Conservation (phyloP, 2,888 invertebrate species). For the Taenaris catops region DNA sequence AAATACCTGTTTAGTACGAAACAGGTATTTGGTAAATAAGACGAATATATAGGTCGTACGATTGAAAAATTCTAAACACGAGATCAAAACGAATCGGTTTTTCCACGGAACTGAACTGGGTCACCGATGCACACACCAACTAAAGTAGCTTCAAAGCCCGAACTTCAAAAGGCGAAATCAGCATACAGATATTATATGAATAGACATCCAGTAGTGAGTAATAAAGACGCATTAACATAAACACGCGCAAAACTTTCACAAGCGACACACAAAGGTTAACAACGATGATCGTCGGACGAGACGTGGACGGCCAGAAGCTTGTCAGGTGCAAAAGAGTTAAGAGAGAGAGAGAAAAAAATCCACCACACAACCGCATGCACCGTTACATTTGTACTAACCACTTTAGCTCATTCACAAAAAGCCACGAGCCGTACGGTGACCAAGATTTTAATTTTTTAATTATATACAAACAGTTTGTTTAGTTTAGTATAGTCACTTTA, state of each 20-base stretch:
- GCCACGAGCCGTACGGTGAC: constrained; percentile 45
- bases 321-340: constrained; percentile 40
- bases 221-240: constrained; percentile 22
- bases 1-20: too few species aligned
- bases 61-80: too few species aligned
- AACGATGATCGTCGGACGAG: constrained; percentile 27
- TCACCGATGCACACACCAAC: neutral
- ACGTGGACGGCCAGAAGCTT: constrained; percentile 30
- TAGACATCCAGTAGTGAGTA: constrained; percentile 13
- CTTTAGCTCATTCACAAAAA: constrained; percentile 65
- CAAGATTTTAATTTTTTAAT: constrained; percentile 28
- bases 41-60: too few species aligned
- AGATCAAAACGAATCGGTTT: too few species aligned
- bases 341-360: too few species aligned
- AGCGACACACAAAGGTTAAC: constrained; percentile 24
- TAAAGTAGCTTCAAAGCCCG: neutral
- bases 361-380: constrained; percentile 41
- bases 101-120: too few species aligned
- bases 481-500: too few species aligned
- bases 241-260: constrained; percentile 22
- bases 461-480: too few species aligned
- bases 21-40: too few species aligned
- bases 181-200: neutral
- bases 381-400: constrained; percentile 68
- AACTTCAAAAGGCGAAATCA: neutral